phyloP scores from a whole-genome alignment of 2,113 vertebrate species.

The Cinclus cinclus region DNA sequence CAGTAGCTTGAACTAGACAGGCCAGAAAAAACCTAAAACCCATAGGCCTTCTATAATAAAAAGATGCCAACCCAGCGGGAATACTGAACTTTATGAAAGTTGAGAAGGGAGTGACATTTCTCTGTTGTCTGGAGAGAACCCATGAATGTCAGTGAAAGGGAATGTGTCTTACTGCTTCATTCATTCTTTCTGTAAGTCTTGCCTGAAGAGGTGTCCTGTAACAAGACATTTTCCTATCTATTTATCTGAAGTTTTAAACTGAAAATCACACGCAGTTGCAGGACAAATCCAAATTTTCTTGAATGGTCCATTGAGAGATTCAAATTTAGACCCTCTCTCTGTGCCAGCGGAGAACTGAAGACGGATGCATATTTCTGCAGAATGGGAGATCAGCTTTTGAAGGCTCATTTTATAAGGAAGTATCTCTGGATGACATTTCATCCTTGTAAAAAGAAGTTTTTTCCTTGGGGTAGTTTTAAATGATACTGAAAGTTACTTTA shows the following conservation, averaged over 20 bases:
- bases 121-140: not conserved
- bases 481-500: not conserved
- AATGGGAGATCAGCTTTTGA: not conserved
- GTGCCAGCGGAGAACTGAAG: not conserved
- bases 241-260: not conserved
- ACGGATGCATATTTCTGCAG: not conserved
- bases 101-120: not conserved
- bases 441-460: not conserved
- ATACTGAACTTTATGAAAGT: not conserved
- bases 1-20: not conserved
- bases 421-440: not conserved
- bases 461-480: constrained; percentile 38
- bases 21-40: not conserved
- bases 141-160: not conserved
- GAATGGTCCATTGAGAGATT: not conserved
- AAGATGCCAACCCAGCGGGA: not conserved
- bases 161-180: not conserved
- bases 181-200: not conserved
- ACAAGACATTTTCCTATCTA: not conserved
- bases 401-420: not conserved
- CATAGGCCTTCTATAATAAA: not conserved
- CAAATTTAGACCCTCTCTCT: not conserved
- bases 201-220: not conserved
- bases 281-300: not conserved
- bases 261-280: not conserved